Evolutionary conservation across 2,797 vertebrate species (phyloP).

Genomic region (Anguilla megastoma): DNA sequence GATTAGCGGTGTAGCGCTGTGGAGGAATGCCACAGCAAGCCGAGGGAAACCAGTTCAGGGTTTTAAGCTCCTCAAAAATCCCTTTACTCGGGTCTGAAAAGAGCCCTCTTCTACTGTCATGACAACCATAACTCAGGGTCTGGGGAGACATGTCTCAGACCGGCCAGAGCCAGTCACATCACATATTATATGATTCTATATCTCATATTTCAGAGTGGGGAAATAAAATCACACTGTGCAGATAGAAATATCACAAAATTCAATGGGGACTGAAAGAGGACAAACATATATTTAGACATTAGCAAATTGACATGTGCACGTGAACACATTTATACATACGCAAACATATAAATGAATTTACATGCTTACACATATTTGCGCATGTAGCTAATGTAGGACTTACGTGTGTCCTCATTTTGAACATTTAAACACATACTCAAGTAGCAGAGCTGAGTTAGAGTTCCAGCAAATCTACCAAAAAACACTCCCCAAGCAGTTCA

Average conservation of each 20-base stretch:
- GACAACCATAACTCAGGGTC: neutral
- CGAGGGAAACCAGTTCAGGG: neutral
- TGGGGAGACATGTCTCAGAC: neutral
- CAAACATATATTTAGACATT: neutral
- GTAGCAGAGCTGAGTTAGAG: neutral
- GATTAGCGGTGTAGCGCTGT: neutral
- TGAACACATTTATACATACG: neutral
- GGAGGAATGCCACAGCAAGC: neutral
- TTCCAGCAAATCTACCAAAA: constrained; percentile 8
- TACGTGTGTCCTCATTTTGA: neutral
- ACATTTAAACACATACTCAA: neutral
- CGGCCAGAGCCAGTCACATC: neutral
- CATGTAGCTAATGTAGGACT: neutral
- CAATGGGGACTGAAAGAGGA: neutral
- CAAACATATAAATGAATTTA: neutral
- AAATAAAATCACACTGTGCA: neutral
- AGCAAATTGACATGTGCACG: neutral
- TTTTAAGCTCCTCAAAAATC: constrained; percentile 5
- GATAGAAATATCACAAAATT: neutral
- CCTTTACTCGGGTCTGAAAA: neutral
- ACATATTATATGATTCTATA: neutral
- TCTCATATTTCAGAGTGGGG: neutral
- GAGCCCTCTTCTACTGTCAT: neutral
- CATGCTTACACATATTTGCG: neutral
- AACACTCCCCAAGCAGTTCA: neutral